Evolutionary conservation across 1,140 invertebrate species (phyloP).

Genomic region (Philopotamus ludificatus): DNA sequence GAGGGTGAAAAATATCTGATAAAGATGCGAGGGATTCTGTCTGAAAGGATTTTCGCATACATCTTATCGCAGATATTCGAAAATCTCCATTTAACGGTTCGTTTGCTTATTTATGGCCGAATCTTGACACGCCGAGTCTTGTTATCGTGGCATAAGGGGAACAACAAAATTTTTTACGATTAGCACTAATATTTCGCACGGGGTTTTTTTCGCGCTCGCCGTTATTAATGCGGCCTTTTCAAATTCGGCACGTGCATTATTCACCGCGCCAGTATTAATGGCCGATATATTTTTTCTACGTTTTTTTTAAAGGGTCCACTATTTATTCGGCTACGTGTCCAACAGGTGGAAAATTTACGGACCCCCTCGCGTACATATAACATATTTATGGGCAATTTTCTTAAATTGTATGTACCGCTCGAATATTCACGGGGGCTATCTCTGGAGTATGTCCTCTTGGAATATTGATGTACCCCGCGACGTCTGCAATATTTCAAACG

Average conservation of each 20-base stretch:
- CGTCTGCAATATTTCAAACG: conserved; percentile 30
- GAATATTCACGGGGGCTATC: not conserved
- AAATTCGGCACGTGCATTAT: too few relatives aligned
- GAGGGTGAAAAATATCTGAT: not conserved
- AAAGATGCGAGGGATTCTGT: conserved; percentile 2
- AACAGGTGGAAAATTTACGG: conserved; percentile 3
- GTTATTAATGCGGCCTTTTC: too few relatives aligned
- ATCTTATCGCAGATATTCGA: not conserved
- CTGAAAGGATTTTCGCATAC: conserved; percentile 8
- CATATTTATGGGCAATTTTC: conserved; percentile 6
- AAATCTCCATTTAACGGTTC: conserved; percentile 8
- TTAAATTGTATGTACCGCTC: not conserved
- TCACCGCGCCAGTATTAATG: too few relatives aligned
- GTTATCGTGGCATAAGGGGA: too few relatives aligned
- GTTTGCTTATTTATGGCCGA: not conserved
- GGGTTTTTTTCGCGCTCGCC: too few relatives aligned
- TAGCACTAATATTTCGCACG: too few relatives aligned
- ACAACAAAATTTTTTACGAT: too few relatives aligned
- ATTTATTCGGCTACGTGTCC: not conserved
- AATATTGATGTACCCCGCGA: conserved; percentile 8
- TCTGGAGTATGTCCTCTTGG: not conserved
- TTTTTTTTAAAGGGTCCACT: not conserved
- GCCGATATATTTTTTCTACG: too few relatives aligned
- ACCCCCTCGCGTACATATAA: not conserved
- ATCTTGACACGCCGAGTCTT: not conserved